Evolutionary conservation across 1,140 invertebrate species (phyloP).

Genomic region (Eufriesea mexicana): DNA sequence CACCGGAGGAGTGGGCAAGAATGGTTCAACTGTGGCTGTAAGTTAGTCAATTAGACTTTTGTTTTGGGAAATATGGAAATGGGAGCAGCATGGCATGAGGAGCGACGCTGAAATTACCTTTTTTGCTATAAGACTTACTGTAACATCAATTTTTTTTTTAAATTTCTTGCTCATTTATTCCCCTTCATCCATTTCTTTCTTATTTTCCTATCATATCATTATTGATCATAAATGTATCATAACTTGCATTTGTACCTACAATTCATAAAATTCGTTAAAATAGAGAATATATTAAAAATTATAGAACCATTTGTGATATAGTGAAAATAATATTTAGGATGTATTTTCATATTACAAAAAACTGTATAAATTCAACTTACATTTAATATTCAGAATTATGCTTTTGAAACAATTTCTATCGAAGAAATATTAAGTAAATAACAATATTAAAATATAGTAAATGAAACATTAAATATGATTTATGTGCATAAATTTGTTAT

Average conservation of each 20-base stretch:
- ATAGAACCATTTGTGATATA: too few relatives aligned
- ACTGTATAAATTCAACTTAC: background rate
- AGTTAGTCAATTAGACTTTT: slow-evolving; percentile 82
- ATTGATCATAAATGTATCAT: slow-evolving; percentile 32
- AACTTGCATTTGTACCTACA: slow-evolving; percentile 2
- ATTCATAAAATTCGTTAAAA: background rate
- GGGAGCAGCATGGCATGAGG: slow-evolving; percentile 81
- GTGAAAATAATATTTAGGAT: slow-evolving; percentile 26
- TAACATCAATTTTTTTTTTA: slow-evolving; percentile 62
- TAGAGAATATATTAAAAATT: background rate
- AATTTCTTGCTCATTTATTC: slow-evolving; percentile 48
- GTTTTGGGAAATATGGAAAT: slow-evolving; percentile 74
- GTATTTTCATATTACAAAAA: background rate
- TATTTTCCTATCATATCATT: slow-evolving; percentile 17
- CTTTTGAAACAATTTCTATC: slow-evolving; percentile 67
- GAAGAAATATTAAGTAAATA: background rate
- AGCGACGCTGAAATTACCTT: slow-evolving; percentile 72
- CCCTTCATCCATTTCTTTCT: slow-evolving; percentile 26
- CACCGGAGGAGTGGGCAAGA: slow-evolving; percentile 97
- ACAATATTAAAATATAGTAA: too few relatives aligned
- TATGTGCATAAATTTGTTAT: background rate
- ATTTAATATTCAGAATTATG: slow-evolving; percentile 3
- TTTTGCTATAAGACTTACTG: slow-evolving; percentile 72
- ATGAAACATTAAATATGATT: background rate
- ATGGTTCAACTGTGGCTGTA: slow-evolving; percentile 95